Base-by-base conservation (phyloP, 2,888 invertebrate genomes). In the Drosophila lutescens region DNA sequence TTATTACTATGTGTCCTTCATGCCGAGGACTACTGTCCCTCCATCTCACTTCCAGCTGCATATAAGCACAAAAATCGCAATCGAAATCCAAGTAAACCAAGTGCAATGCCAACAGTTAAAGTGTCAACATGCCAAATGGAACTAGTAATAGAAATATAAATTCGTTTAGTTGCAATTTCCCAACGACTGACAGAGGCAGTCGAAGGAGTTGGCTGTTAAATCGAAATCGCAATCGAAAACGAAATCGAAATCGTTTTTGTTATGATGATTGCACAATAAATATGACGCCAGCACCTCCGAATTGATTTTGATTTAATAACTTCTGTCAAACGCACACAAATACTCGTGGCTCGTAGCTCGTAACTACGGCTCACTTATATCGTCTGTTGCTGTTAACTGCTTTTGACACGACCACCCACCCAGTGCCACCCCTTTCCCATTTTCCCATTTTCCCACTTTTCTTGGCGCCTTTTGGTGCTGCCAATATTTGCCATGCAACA, bases 301-400 rank as follows among this genome's bases (percentile, higher is more conserved):
- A 67, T 80, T 86, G 86, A 83, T 83, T 83, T 83, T 86, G 84
- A 83, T 83, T 88, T 88, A 83, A 83, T 83, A 88, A 83, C 88
- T 83, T 80, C 83, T 88, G 88, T 83, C 83, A 74, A 72, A 66
- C 57, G 67, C 77, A 77, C 51, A 49, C 49, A 49, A 34, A 20
- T 7, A 17, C 49, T 2, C 26, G 20, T 20, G 20, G 20, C 20
- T 20, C n/a, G 20, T 20, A 20, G 20, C 20, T 20, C 1, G 10
- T 13, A 3, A 8, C 13, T 34, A 4, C 17, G 49, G 15, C 17
- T 47, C 47, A 67, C 51, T 36, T 30, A 36, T 30, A 10, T 36
- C 34, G 62, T n/a, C 34, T 43, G 26, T 6, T 26, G 13, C 43
- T 34, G 26, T 67, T 32, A 7, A n/a, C 55, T 66, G 66, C 68